Base-by-base conservation (phyloP, 2,113 vertebrate species). In the Embiotoca jacksoni region DNA sequence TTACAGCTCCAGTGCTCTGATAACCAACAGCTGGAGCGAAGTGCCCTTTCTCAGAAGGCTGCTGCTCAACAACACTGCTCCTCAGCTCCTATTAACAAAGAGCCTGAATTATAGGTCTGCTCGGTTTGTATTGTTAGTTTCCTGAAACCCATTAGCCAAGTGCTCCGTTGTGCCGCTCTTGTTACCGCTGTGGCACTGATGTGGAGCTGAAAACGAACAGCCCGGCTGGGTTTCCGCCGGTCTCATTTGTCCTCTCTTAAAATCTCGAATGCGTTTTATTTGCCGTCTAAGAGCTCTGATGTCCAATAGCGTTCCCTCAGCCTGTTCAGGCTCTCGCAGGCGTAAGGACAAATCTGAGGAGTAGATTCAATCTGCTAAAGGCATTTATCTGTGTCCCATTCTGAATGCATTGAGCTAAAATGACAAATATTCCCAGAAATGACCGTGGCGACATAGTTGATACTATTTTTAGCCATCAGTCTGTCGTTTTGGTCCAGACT, bases 81-180 rank as follows among this genome's bases (percentile, higher is more conserved):
- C 39, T 47, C 1, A 47, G 59, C 16, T 9, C 35, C 41, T 50
- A 3, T 57, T 60, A 50, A 4, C 65, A 60, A 16, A 66, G 7
- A 66, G 35, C 41, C 41, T 69, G 55, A 78, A 75, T 82, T 77
- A 73, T 47, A 50, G 47, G 16, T 73, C 44, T 31, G 41, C 13
- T 69, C n/a, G 9, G 13, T 60, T 58, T 36, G 37, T 53, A 15
- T 60, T 67, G 62, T 77, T 33, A 23, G 39, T 31, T 60, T 81
- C 59, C 59, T 56, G 10, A 78, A 74, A 63, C 39, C 78, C 82
- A 89, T 82, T 76, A 85, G 74, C 75, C 65, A 65, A 65, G 62
- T 35, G 69, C 65, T 36, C 5, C n/a, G n/a, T 47, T 36, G 47
- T 23, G 64, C 52, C 67, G 56, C 36, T 62, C 5, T 23, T 60